Conservation (phyloP, 1,140 invertebrate genomes). For the Zaprionus lachaisei region DNA sequence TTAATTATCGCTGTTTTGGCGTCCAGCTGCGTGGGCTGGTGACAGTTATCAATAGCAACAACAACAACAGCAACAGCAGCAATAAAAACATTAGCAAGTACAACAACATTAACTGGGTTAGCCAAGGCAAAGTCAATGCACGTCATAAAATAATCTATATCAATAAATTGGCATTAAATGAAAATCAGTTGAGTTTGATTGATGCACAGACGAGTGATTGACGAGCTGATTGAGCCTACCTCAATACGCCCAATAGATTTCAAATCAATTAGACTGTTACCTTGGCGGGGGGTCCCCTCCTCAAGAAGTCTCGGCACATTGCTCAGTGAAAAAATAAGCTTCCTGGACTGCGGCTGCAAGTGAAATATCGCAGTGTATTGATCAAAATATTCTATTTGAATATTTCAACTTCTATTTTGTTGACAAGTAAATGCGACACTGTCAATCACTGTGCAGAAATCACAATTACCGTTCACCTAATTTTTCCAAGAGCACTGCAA, state of each 20-base stretch:
- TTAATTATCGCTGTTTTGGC: slow-evolving; percentile 43
- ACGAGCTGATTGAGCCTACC: slow-evolving; percentile 10
- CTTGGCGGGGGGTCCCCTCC: background rate
- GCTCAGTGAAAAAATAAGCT: too few relatives aligned
- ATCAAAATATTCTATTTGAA: too few relatives aligned
- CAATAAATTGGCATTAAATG: slow-evolving; percentile 64
- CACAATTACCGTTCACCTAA: background rate
- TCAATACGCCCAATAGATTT: background rate
- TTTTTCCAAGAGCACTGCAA: too few relatives aligned
- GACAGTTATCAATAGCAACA: slow-evolving; percentile 30
- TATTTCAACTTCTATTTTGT: too few relatives aligned
- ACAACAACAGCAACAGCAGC: slow-evolving; percentile 5
- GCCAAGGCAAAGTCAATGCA: slow-evolving; percentile 25
- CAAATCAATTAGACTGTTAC: background rate
- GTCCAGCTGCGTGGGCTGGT: slow-evolving; percentile 24
- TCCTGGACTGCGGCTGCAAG: too few relatives aligned
- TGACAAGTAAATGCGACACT: background rate
- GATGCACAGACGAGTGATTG: slow-evolving; percentile 61
- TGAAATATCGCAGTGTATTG: too few relatives aligned
- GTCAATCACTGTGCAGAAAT: background rate
- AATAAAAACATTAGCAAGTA: background rate
- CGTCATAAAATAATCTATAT: slow-evolving; percentile 42
- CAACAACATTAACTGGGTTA: slow-evolving; percentile 7
- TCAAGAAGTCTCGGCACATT: too few relatives aligned
- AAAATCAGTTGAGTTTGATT: slow-evolving; percentile 61